Percentiles rank a stretch among this genome's conserved stretches.
These are phyloP conservation scores for Muscicapa striata DNA, from an alignment of 2,797 vertebrate species.

Conservation along the genomic window DNA sequence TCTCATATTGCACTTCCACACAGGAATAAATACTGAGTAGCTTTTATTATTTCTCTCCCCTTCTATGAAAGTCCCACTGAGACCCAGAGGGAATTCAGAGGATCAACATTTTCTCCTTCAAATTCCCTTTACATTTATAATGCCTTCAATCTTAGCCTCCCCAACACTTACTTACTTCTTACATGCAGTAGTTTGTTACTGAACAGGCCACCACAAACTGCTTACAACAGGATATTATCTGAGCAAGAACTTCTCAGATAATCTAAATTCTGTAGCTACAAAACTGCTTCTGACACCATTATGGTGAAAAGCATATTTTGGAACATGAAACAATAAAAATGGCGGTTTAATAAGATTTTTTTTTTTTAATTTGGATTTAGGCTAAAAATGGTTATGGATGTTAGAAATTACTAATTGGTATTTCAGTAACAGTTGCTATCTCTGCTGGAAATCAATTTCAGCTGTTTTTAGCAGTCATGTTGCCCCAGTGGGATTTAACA, in stretches of 20 bases:
- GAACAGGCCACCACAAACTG: slow-evolving; percentile 56
- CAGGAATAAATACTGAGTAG: slow-evolving; percentile 7
- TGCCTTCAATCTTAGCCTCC: neutral
- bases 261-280: neutral
- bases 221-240: neutral
- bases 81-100: slow-evolving; percentile 48
- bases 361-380: neutral
- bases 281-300: neutral
- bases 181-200: slow-evolving; percentile 52
- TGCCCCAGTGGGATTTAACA: neutral
- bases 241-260: neutral
- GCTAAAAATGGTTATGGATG: neutral
- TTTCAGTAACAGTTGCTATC: neutral
- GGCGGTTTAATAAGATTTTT: neutral
- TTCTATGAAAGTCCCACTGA: slow-evolving; percentile 21
- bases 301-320: neutral
- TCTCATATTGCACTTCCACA: neutral
- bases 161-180: neutral
- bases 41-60: neutral
- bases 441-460: neutral
- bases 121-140: neutral
- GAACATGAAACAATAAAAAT: neutral
- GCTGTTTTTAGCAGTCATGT: neutral
- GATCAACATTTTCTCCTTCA: slow-evolving; percentile 10
- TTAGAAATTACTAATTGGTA: neutral